Evolutionary conservation across 2,797 vertebrate genomes (phyloP).

Genomic region (Pagetopsis macropterus): DNA sequence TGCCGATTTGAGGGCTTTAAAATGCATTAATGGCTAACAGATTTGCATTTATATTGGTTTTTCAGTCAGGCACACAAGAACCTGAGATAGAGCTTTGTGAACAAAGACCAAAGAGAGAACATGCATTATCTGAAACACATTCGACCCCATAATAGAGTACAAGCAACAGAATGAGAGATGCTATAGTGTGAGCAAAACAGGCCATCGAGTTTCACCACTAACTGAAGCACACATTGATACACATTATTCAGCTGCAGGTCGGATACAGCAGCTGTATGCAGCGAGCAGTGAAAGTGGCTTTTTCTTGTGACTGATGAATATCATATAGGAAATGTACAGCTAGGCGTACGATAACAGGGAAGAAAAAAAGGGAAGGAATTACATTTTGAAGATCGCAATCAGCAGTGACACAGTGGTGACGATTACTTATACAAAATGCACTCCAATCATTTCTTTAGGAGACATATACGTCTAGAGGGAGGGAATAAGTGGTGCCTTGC

Average conservation of each 20-base stretch:
- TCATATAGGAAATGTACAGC: constrained; percentile 52
- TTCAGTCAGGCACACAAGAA: constrained; percentile 73
- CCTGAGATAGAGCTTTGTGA: constrained; percentile 75
- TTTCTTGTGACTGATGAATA: constrained; percentile 57
- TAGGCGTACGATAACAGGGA: constrained; percentile 22
- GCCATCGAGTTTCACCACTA: constrained; percentile 54
- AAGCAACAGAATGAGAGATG: constrained; percentile 65
- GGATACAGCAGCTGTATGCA: constrained; percentile 40
- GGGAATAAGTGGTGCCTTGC: constrained; percentile 63
- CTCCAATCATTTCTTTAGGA: constrained; percentile 64
- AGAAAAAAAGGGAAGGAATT: constrained; percentile 9
- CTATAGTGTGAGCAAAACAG: constrained; percentile 68
- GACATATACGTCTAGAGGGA: constrained; percentile 48
- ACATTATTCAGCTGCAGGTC: constrained; percentile 57
- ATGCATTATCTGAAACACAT: constrained; percentile 78
- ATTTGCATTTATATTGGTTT: constrained; percentile 91
- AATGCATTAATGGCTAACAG: constrained; percentile 83
- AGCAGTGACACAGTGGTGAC: constrained; percentile 24
- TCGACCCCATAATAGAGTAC: constrained; percentile 77
- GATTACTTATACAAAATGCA: constrained; percentile 50
- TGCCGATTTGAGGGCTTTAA: constrained; percentile 81
- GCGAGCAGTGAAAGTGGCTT: constrained; percentile 50
- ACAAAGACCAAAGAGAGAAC: constrained; percentile 80
- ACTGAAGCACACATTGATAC: constrained; percentile 53
- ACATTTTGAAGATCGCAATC: constrained; percentile 48